These are phyloP conservation scores for Gymnosoma rotundatum DNA, from an alignment of 2,888 invertebrate genomes.

Conservation along the genomic window DNA sequence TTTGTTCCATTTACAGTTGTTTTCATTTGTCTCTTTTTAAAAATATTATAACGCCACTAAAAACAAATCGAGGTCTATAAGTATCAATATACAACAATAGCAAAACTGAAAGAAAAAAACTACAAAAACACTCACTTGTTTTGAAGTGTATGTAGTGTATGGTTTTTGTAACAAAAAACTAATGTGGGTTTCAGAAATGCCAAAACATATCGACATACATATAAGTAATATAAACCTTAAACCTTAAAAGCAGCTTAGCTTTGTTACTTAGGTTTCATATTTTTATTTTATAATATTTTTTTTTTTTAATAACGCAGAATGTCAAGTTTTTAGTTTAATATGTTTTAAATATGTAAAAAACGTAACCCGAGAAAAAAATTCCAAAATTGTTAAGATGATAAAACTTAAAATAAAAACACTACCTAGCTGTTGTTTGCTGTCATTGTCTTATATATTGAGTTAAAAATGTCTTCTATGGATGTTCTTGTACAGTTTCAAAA, in stretches of 20 bases:
- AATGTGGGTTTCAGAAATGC: not conserved
- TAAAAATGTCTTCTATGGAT: no score
- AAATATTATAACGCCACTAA: not conserved
- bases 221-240: not conserved
- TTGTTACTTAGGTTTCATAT: not conserved
- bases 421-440: no score
- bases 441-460: no score
- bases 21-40: not conserved
- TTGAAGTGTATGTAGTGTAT: constrained; percentile 5
- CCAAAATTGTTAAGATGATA: no score
- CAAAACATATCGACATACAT: not conserved
- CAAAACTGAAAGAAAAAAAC: constrained; percentile 2
- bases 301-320: no score
- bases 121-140: constrained; percentile 29
- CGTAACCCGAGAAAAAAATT: no score
- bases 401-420: no score
- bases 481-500: no score
- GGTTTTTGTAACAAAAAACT: constrained; percentile 13
- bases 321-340: no score
- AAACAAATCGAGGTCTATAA: constrained; percentile 29
- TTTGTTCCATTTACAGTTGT: constrained; percentile 33
- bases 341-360: no score
- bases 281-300: no score
- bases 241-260: not conserved
- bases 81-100: constrained; percentile 32